Evolutionary conservation across 1,140 invertebrate species (phyloP).

Genomic region (Trichoplusia ni): DNA sequence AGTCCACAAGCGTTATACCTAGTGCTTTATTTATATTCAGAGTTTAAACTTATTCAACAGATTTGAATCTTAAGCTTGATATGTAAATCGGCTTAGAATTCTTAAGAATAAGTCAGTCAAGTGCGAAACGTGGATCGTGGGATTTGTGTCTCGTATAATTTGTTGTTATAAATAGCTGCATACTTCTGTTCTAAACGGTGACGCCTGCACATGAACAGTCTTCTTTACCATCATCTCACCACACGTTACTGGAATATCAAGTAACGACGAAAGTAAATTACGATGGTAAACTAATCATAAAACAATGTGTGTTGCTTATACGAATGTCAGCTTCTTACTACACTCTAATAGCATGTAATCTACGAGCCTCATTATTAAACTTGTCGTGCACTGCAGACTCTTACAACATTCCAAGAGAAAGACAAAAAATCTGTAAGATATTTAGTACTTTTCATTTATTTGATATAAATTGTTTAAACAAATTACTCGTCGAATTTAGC

Average conservation of each 20-base stretch:
- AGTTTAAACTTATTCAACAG: conserved; percentile 46
- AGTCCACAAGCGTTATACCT: conserved; percentile 38
- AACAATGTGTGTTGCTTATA: background rate
- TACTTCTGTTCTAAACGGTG: too few species aligned
- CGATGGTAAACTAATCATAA: background rate
- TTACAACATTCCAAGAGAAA: conserved; percentile 4
- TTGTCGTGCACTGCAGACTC: background rate
- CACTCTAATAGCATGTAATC: conserved; percentile 8
- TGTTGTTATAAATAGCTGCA: conserved; percentile 1
- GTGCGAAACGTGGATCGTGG: conserved; percentile 29
- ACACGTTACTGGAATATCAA: too few species aligned
- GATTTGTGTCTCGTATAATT: conserved; percentile 31
- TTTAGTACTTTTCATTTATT: background rate
- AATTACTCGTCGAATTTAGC: background rate
- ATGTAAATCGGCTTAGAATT: conserved; percentile 49
- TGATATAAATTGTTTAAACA: background rate
- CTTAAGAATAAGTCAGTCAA: conserved; percentile 39
- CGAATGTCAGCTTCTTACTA: conserved; percentile 4
- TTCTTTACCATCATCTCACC: too few species aligned
- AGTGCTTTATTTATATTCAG: conserved; percentile 50
- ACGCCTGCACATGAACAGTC: too few species aligned
- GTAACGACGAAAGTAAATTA: too few species aligned
- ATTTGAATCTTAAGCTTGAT: conserved; percentile 46
- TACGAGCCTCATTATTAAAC: conserved; percentile 16
- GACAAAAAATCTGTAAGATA: conserved; percentile 8